Evolutionary conservation across 2,888 invertebrate genomes (phyloP).

Genomic region (Cetonia aurata): DNA sequence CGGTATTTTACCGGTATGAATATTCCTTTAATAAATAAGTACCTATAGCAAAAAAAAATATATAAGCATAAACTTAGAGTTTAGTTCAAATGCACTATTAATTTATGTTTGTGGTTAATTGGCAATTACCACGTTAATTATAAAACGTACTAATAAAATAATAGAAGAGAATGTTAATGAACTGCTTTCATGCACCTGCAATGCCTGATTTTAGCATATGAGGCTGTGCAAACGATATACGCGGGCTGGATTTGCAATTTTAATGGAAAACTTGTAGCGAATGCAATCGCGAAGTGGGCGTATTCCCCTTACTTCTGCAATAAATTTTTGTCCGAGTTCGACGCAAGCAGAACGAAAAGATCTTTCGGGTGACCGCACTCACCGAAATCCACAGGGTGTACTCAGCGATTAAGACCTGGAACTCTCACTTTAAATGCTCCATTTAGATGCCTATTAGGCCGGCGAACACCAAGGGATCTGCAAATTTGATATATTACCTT

Average conservation of each 20-base stretch:
- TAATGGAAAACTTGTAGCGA: slow-evolving; percentile 10
- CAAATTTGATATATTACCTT: slow-evolving; percentile 44
- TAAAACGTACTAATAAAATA: no score
- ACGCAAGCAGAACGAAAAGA: slow-evolving; percentile 29
- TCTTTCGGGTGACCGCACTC: slow-evolving; percentile 36
- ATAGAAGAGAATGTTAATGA: no score
- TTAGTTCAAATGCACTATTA: no score
- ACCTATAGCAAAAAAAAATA: no score
- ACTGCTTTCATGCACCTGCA: no score
- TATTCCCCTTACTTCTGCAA: slow-evolving; percentile 15
- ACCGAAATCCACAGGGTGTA: slow-evolving; percentile 44
- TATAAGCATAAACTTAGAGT: no score
- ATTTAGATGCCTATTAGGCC: slow-evolving; percentile 47
- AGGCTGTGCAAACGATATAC: no score
- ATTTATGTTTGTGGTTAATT: no score
- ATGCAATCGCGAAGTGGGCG: slow-evolving; percentile 37
- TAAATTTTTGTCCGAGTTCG: slow-evolving; percentile 36
- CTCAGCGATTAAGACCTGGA: slow-evolving; percentile 44
- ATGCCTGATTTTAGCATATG: no score
- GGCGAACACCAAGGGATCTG: slow-evolving; percentile 43
- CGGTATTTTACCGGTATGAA: no score
- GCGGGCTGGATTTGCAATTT: not conserved
- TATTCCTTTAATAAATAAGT: no score
- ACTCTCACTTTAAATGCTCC: slow-evolving; percentile 44
- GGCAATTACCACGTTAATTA: no score